Evolutionary conservation across 2,888 invertebrate genomes (phyloP), one percentile per base, ranked within the genome.

Genomic region (Nomada ruficornis): DNA sequence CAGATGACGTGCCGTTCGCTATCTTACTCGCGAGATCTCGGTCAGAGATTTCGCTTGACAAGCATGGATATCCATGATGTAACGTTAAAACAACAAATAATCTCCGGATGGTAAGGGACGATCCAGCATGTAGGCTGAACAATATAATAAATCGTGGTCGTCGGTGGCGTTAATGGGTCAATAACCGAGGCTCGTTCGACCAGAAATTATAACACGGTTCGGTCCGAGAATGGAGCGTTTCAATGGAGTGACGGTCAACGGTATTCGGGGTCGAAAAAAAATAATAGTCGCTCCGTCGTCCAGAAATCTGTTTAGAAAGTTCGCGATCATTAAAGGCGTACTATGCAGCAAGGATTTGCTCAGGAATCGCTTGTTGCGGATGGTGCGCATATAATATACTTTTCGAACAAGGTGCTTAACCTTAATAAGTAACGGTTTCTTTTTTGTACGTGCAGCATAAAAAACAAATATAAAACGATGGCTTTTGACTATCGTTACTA

Each of bases 251-350:
- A 50, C 57, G 62, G 63, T 73, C 54, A 72, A 44, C 67, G 64
- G 68, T 69, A 62, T 52, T 73, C 55, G 36, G 15, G 20, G 23
- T 15, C 36, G 47, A 55, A 77, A 73, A 62, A 77, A 77, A 67
- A 75, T 70, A 67, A 55, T 26, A 26, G 26, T 64, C 55, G 54
- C 57, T 44, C 10, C 20, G 29, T 71, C 23, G 67, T 44, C 59
- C 81, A 81, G 77, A 82, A 87, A 84, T 84, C 84, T 74, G 84
- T 80, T 77, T 87, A 87, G 87, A 87, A 86, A 86, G 84, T 86
- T 81, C 72, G 71, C 50, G 68, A 67, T 73, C 54, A 76, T 86
- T 86, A 78, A 70, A 73, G 69, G 77, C 70, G 44, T 75, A 64
- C 64, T 42, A 36, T 26, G 63, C 23, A 18, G 18, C 18, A 70